Conservation (phyloP, 2,797 vertebrate genomes). For the Kryptopterus vitreolus region DNA sequence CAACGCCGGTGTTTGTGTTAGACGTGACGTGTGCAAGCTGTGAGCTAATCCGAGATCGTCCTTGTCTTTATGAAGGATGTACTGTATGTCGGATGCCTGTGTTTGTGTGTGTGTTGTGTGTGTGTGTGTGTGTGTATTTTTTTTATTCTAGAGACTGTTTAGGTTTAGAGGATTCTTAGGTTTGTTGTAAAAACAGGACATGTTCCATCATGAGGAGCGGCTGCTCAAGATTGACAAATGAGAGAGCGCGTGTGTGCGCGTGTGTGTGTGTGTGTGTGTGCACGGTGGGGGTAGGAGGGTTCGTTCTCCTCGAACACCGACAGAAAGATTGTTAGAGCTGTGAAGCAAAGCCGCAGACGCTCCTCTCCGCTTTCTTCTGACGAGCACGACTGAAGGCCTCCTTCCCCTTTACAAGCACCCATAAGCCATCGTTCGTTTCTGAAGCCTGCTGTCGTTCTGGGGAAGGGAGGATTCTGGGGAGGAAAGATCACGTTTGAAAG, state of each 20-base stretch:
- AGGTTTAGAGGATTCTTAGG: background rate
- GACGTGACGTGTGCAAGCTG: conserved; percentile 4
- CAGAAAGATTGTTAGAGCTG: background rate
- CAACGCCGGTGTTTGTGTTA: background rate
- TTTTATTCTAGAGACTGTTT: background rate
- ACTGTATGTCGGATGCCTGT: too few relatives aligned
- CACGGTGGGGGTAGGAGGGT: background rate
- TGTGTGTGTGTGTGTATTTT: too few relatives aligned
- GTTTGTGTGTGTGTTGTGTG: too few relatives aligned
- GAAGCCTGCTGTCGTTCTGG: background rate
- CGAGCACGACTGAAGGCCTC: background rate
- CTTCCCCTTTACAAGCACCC: background rate
- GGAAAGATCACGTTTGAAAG: background rate
- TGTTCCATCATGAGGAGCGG: background rate
- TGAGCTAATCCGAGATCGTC: background rate
- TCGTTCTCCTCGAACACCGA: background rate
- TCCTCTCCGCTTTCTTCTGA: background rate
- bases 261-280: background rate
- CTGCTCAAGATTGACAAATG: background rate
- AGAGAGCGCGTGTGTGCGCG: background rate
- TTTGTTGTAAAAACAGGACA: background rate
- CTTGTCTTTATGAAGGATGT: conserved; percentile 1
- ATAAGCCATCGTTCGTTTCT: background rate
- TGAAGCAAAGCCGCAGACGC: background rate
- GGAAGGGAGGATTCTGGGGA: background rate